Base-by-base conservation (phyloP, 2,113 vertebrate species). In the Myotis brandtii region DNA sequence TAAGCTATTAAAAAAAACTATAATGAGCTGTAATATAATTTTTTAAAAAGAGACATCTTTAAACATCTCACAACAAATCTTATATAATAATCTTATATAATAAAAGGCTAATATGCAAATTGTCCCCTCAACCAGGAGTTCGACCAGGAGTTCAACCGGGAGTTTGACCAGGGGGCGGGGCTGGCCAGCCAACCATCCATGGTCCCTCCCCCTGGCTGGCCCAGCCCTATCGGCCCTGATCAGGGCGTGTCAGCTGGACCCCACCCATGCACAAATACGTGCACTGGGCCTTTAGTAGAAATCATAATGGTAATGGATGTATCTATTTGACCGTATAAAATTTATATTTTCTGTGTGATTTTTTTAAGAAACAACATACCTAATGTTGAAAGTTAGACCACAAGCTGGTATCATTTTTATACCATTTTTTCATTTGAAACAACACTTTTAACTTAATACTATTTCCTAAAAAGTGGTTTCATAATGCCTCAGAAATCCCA, bases 371-470 rank as follows among this genome's bases (percentile, higher is more conserved):
- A 67, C 23, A 70, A 27, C 0, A 9, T n/a, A 59, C 3, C 32
- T 52, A 43, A 75, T 46, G 10, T 86, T 85, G 50, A 89, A 93
- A 93, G 48, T 86, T 52, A 94, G 89, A 73, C n/a, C 13, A 79
- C 52, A 86, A 89, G 43, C 32, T 67, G 18, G 14, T 34, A 72
- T 12, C 50, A 48, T 86, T 76, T 83, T 59, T 95, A 84, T 73
- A 72, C 3, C 5, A n/a, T 64, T 95, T 95, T 98, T 97, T 97
- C 91, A 95, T 95, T 97, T 97, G 73, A 96, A 97, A 97, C 62
- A 97, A 97, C 86, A 93, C 81, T 98, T 98, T 95, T 97, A 96
- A 73, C 89, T 97, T 98, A 98, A 97, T 95, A 97, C 80, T 21
- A 96, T 18, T 1, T 0, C 86, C 93, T 92, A 64, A 82, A 95